phyloP scores from a whole-genome alignment of 1,140 invertebrate genomes.

The Ladona fulva region DNA sequence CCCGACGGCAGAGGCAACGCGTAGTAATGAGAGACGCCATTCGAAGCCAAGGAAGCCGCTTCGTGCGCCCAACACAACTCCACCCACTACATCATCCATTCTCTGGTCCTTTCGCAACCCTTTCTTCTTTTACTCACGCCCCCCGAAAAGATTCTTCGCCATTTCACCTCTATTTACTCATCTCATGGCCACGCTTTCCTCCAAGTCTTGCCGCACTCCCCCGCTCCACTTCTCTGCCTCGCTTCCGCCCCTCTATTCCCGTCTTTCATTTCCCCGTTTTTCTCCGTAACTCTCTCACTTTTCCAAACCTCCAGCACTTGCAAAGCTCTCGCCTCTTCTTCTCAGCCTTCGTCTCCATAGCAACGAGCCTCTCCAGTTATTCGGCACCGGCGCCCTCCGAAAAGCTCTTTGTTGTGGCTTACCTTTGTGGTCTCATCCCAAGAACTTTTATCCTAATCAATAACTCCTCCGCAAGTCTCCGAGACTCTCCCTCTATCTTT shows the following conservation, averaged over 20 bases:
- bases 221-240: not conserved
- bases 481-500: not conserved
- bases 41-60: too few species aligned
- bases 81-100: not conserved
- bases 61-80: not conserved
- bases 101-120: not conserved
- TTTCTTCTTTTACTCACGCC: too few species aligned
- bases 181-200: not conserved
- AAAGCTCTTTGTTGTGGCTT: not conserved
- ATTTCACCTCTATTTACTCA: not conserved
- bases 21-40: not conserved
- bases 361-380: not conserved
- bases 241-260: not conserved
- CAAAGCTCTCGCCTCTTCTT: not conserved
- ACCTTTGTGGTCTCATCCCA: conserved; percentile 3
- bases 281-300: not conserved
- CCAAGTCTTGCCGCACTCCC: not conserved
- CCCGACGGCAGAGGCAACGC: too few species aligned
- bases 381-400: not conserved
- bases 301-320: not conserved
- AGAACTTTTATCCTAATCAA: conserved; percentile 10
- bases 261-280: not conserved
- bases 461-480: not conserved
- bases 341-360: not conserved
- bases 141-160: not conserved